Evolutionary conservation across 2,888 invertebrate genomes (phyloP).

Genomic region (Tortrix viridana): DNA sequence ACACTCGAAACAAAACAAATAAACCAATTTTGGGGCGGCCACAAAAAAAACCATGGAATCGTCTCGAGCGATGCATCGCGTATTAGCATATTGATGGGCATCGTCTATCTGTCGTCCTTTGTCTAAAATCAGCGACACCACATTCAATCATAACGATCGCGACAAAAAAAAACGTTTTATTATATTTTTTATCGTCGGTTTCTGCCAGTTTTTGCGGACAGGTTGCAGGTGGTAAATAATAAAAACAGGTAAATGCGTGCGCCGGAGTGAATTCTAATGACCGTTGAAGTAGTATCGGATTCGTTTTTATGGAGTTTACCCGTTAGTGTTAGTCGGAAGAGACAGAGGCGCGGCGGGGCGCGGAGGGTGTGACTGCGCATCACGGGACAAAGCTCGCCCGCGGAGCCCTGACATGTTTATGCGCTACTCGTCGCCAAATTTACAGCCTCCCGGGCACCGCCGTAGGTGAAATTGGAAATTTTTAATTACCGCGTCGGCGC

Average conservation of each 20-base stretch:
- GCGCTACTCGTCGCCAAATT: conserved; percentile 70
- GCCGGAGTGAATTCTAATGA: conserved; percentile 35
- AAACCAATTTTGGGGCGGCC: conserved; percentile 74
- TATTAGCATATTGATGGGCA: conserved; percentile 82
- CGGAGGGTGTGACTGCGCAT: conserved; percentile 30
- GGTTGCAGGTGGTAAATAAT: conserved; percentile 68
- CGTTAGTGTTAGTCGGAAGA: conserved; percentile 34
- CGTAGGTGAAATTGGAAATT: conserved; percentile 69
- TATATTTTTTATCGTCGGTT: conserved; percentile 53
- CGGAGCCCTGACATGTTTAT: conserved; percentile 74
- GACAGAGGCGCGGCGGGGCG: conserved; percentile 38
- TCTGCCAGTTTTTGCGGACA: conserved; percentile 62
- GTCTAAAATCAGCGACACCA: conserved; percentile 82
- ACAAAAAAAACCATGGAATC: conserved; percentile 69
- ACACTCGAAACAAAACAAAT: conserved; percentile 79
- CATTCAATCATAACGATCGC: conserved; percentile 79
- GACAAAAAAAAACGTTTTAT: conserved; percentile 66
- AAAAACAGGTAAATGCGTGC: conserved; percentile 51
- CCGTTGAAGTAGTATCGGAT: conserved; percentile 21
- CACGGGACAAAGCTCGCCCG: conserved; percentile 62
- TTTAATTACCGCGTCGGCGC: conserved; percentile 71
- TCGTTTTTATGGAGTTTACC: conserved; percentile 36
- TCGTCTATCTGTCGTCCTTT: conserved; percentile 75
- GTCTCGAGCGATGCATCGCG: conserved; percentile 63
- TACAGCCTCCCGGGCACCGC: conserved; percentile 56